phyloP scores from a whole-genome alignment of 2,797 vertebrate genomes.

The Dendrocincla tyrannina region DNA sequence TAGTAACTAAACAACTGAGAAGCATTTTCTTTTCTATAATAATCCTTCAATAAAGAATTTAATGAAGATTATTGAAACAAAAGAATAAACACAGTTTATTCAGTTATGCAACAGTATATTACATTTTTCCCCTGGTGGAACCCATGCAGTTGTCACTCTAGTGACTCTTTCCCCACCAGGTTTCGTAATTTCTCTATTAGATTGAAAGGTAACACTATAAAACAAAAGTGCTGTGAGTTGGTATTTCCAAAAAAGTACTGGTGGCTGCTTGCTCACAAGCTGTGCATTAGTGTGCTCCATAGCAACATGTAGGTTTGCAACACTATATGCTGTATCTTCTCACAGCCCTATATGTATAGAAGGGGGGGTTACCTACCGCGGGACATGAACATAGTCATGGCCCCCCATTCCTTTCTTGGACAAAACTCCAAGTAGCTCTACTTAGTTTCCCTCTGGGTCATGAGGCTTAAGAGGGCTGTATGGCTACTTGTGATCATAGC shows the following conservation, averaged over 20 bases:
- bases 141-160: background rate
- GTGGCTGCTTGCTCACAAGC: background rate
- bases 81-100: background rate
- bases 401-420: background rate
- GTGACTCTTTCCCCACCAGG: background rate
- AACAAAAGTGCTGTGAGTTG: background rate
- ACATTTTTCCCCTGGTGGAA: background rate
- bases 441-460: background rate
- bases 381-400: rapidly evolving
- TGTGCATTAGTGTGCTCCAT: background rate
- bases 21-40: background rate
- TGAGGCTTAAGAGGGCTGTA: background rate
- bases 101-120: background rate
- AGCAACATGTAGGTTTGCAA: background rate
- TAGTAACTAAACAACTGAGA: background rate
- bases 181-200: background rate
- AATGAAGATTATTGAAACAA: background rate
- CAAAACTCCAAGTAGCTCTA: background rate
- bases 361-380: background rate
- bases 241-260: background rate
- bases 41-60: background rate
- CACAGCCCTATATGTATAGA: background rate
- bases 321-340: background rate
- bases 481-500: background rate
- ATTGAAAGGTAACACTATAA: background rate